These are phyloP conservation scores for Oreohelix idahoensis DNA, from an alignment of 1,140 invertebrate species.

Conservation along the genomic window DNA sequence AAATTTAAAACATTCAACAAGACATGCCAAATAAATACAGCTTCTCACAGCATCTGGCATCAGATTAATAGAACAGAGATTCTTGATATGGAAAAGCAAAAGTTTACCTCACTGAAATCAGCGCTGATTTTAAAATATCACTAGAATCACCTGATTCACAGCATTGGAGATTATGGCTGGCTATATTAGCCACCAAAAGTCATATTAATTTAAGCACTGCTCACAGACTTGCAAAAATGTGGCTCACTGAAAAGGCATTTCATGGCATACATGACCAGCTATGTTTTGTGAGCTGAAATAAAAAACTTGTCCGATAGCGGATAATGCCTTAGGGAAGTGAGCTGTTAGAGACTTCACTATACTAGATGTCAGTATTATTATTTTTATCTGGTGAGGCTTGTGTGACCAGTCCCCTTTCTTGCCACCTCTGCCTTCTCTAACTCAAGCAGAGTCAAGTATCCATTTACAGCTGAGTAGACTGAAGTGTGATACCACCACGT, in stretches of 20 bases:
- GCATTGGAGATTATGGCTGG: neutral
- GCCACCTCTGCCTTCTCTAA: too few species aligned
- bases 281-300: too few species aligned
- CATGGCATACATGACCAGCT: neutral
- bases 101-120: neutral
- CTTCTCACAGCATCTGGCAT: neutral
- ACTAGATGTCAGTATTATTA: too few species aligned
- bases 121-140: neutral
- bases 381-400: too few species aligned
- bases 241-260: neutral
- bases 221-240: neutral
- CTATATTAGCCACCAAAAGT: neutral
- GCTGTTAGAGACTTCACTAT: too few species aligned
- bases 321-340: too few species aligned
- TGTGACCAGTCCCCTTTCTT: too few species aligned
- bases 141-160: neutral
- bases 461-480: too few species aligned
- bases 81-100: constrained; percentile 4
- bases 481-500: too few species aligned
- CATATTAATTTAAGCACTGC: neutral
- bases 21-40: constrained; percentile 1
- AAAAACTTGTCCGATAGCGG: too few species aligned
- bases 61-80: too few species aligned
- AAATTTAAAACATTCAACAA: neutral
- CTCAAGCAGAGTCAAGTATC: too few species aligned